A percentile compares a stretch with the other conserved stretches of the same genome.
Evolutionary conservation across 2,113 vertebrate genomes (phyloP).

Genomic region (Microcebus griseorufus): DNA sequence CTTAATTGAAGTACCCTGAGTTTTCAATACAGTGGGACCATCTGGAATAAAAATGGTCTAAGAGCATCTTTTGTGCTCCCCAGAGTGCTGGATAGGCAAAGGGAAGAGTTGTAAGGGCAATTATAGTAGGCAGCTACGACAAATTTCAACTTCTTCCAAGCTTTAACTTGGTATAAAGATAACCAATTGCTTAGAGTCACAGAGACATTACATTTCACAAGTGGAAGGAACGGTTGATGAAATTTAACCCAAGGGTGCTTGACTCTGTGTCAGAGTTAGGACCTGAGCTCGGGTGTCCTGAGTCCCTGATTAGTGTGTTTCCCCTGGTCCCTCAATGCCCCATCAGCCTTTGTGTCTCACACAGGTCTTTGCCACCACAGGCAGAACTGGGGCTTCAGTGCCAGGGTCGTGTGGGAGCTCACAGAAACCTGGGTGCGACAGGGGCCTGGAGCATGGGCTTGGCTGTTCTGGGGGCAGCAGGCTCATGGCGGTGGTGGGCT

Average conservation of each 20-base stretch:
- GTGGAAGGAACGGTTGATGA: background rate
- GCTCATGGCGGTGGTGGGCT: background rate
- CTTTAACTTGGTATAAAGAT: background rate
- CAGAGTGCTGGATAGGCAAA: background rate
- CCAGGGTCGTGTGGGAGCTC: background rate
- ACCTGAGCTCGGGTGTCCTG: background rate
- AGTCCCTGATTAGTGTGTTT: background rate
- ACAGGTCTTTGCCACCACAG: background rate
- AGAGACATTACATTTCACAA: background rate
- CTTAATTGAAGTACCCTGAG: background rate
- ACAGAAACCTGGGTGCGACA: background rate
- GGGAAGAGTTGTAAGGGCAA: background rate
- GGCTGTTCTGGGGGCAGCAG: background rate
- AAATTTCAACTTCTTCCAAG: background rate
- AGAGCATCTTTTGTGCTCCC: background rate
- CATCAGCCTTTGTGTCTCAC: background rate
- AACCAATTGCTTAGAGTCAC: background rate
- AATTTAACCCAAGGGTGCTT: background rate
- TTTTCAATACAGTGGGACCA: background rate
- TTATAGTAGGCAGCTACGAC: background rate
- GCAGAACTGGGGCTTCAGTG: background rate
- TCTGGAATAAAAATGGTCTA: background rate
- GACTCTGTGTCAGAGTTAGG: background rate
- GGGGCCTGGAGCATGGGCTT: rapidly evolving
- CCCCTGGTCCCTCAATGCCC: background rate